Evolutionary conservation across 2,113 vertebrate genomes (phyloP), one percentile per base, ranked within the genome.

Genomic region (Istiophorus platypterus): DNA sequence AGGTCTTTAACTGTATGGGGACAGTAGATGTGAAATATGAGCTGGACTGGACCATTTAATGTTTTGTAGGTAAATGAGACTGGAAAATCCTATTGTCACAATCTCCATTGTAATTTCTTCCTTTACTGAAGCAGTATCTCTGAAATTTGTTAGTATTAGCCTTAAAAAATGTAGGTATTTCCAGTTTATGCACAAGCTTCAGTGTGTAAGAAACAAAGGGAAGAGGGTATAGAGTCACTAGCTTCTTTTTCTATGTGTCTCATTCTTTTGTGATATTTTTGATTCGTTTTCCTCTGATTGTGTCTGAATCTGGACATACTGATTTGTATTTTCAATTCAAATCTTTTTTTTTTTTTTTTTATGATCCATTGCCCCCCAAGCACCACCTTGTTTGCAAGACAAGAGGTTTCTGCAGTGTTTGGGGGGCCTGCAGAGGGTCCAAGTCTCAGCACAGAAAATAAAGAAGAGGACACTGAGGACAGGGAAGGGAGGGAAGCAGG

Each of bases 401-500:
- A 12, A 58, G 24, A 34, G n/a, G 61, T 56, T 67, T 58, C 66
- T 58, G 70, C 20, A 52, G 18, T 70, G 47, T 83, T 62, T 29
- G 6, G 69, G 71, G 69, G 84, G 61, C 73, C 76, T 72, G 39
- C 34, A 41, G 76, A 76, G 72, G 87, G 62, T 76, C 66, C 76
- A 72, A 54, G 27, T 90, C 66, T 91, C 89, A 88, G 84, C 70
- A 82, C n/a, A 65, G 61, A 66, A 76, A 77, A 81, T 45, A 49
- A 18, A 76, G 65, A 85, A 27, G 63, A 85, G 64, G 82, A 91
- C 85, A 82, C 66, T 45, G 72, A 86, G 79, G 88, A 80, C 22
- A 52, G 72, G n/a, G 72, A 65, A 80, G 78, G 74, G 77, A 76
- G 64, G 56, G 88, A 76, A 73, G 54, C 89, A 92, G 94, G 95